Evolutionary conservation across 2,113 vertebrate genomes (phyloP).

Genomic region (Ochotona curzoniae): DNA sequence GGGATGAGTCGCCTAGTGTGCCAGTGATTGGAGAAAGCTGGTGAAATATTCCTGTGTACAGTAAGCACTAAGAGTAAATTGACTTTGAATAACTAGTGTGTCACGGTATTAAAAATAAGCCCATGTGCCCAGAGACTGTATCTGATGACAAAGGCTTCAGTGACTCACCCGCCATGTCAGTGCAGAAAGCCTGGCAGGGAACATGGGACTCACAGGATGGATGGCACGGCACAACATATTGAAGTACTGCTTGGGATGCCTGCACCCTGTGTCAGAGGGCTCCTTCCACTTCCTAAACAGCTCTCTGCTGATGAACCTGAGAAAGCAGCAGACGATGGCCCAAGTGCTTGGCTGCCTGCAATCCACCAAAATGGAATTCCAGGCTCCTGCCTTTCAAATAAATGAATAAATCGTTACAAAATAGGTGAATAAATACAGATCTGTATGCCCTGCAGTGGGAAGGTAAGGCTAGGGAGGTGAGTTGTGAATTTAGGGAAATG

Average conservation of each 20-base stretch:
- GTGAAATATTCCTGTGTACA: not conserved
- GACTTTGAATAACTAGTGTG: not conserved
- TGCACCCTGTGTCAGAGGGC: too few species aligned
- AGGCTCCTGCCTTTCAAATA: too few species aligned
- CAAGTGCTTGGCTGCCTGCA: too few species aligned
- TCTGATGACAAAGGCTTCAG: not conserved
- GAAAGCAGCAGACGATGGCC: too few species aligned
- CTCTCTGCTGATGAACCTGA: too few species aligned
- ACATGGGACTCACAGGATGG: accelerated
- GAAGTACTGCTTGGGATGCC: too few species aligned
- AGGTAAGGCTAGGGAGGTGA: too few species aligned
- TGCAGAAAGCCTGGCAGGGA: not conserved
- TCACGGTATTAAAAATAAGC: not conserved
- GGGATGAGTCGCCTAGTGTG: not conserved
- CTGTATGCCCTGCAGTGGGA: not conserved
- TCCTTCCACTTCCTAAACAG: too few species aligned
- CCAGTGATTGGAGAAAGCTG: not conserved
- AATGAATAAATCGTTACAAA: too few species aligned
- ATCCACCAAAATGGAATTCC: too few species aligned
- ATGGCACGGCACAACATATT: too few species aligned
- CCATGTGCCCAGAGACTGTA: not conserved
- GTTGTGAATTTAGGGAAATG: not conserved
- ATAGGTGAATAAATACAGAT: too few species aligned
- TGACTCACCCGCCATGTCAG: not conserved
- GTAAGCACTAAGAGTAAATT: not conserved